A percentile compares a stretch with the other conserved stretches of the same genome.
phyloP scores from a whole-genome alignment of 2,797 vertebrate genomes.

The Glyptemys insculpta region DNA sequence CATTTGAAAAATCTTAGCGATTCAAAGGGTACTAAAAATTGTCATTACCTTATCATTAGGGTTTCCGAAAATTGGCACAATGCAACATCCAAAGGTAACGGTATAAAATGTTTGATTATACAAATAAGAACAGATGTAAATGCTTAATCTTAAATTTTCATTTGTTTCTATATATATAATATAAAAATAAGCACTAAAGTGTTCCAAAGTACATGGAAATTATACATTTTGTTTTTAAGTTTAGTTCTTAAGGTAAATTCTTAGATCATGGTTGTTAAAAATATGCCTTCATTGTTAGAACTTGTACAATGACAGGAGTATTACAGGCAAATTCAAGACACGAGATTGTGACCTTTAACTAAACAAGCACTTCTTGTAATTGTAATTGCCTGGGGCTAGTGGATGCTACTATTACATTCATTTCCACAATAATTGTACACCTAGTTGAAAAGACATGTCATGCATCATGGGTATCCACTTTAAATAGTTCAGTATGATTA shows the following conservation, averaged over 20 bases:
- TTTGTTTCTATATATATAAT: constrained; percentile 22
- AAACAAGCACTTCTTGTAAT: constrained; percentile 61
- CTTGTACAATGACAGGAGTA: constrained; percentile 45
- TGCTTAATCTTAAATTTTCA: not conserved
- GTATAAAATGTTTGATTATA: not conserved
- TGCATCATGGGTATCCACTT: constrained; percentile 50
- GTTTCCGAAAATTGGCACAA: not conserved
- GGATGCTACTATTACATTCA: constrained; percentile 47
- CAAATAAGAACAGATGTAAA: not conserved
- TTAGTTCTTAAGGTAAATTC: constrained; percentile 33
- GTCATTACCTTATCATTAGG: not conserved
- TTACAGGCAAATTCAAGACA: constrained; percentile 51
- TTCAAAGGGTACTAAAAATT: not conserved
- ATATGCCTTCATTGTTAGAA: constrained; percentile 21
- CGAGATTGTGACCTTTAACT: constrained; percentile 74
- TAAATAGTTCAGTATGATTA: constrained; percentile 60
- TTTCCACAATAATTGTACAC: constrained; percentile 60
- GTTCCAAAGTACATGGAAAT: constrained; percentile 37
- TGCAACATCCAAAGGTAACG: not conserved
- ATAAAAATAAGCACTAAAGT: constrained; percentile 38
- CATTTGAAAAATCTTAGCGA: not conserved
- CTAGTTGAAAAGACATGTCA: constrained; percentile 62
- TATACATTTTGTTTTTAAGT: constrained; percentile 17
- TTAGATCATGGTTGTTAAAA: constrained; percentile 59
- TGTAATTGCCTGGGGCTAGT: constrained; percentile 68